These are phyloP conservation scores for Chunga burmeisteri DNA, from an alignment of 2,113 vertebrate species.

Conservation along the genomic window DNA sequence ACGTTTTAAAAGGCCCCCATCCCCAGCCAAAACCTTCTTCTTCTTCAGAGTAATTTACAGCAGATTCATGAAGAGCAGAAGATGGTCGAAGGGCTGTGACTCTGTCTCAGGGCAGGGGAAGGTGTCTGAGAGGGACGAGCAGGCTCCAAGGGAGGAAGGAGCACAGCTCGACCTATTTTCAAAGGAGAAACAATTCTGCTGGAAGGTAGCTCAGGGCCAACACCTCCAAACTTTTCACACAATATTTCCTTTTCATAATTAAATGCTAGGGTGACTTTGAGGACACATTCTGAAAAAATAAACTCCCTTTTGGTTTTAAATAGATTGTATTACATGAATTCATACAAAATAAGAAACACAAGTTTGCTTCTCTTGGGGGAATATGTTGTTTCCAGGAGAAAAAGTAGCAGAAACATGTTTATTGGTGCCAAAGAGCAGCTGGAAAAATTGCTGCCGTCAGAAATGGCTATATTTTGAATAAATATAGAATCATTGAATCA, in stretches of 20 bases:
- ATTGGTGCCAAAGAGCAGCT: not conserved
- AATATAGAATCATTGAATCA: not conserved
- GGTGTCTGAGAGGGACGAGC: not conserved
- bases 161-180: not conserved
- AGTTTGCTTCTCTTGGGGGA: not conserved
- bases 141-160: not conserved
- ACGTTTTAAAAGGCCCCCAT: not conserved
- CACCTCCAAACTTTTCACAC: not conserved
- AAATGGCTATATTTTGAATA: not conserved
- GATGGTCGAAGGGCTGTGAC: not conserved
- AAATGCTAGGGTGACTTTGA: not conserved
- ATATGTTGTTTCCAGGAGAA: not conserved
- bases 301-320: not conserved
- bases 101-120: not conserved
- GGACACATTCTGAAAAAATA: not conserved
- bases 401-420: not conserved
- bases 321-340: not conserved
- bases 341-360: not conserved
- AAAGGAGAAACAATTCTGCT: not conserved
- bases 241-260: not conserved
- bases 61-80: not conserved
- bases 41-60: not conserved
- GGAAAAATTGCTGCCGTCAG: not conserved
- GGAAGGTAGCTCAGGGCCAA: not conserved
- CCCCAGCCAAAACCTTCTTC: not conserved